Percentiles rank a stretch among this genome's conserved stretches.
Conservation (phyloP, 2,888 invertebrate genomes). For the Horisme vitalbata region DNA sequence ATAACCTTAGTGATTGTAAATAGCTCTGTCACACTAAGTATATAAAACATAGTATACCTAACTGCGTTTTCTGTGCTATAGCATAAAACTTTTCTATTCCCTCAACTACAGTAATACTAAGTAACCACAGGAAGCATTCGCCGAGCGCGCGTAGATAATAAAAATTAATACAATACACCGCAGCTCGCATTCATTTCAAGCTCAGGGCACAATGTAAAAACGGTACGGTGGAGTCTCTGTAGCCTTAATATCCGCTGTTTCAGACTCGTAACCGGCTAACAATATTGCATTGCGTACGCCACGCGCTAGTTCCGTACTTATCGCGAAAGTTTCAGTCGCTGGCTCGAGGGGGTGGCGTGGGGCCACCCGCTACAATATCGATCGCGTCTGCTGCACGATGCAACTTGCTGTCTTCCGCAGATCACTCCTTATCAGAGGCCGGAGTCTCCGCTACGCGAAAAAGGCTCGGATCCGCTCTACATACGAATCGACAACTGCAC, state of each 20-base stretch:
- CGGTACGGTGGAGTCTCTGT: slow-evolving; percentile 64
- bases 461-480: slow-evolving; percentile 61
- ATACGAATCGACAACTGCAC: slow-evolving; percentile 32
- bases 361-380: slow-evolving; percentile 71
- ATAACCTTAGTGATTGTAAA: too few relatives aligned
- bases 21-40: too few relatives aligned
- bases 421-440: slow-evolving; percentile 78
- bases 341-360: slow-evolving; percentile 41
- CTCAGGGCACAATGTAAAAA: slow-evolving; percentile 72
- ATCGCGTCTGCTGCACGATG: slow-evolving; percentile 79
- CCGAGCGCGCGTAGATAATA: slow-evolving; percentile 46
- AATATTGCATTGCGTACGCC: slow-evolving; percentile 82
- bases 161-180: slow-evolving; percentile 67
- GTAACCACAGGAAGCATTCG: slow-evolving; percentile 34
- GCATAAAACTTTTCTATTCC: not conserved
- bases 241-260: slow-evolving; percentile 81
- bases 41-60: too few relatives aligned
- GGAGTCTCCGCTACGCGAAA: slow-evolving; percentile 60
- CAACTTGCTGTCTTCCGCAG: slow-evolving; percentile 78
- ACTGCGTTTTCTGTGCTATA: too few relatives aligned
- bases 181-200: slow-evolving; percentile 70
- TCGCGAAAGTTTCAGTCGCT: slow-evolving; percentile 80
- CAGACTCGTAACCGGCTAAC: slow-evolving; percentile 80
- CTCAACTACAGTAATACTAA: slow-evolving; percentile 9
- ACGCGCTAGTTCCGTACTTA: slow-evolving; percentile 82